A percentile compares a stretch with the other conserved stretches of the same genome.
phyloP scores from a whole-genome alignment of 1,140 invertebrate genomes.

The Spodoptera litura region DNA sequence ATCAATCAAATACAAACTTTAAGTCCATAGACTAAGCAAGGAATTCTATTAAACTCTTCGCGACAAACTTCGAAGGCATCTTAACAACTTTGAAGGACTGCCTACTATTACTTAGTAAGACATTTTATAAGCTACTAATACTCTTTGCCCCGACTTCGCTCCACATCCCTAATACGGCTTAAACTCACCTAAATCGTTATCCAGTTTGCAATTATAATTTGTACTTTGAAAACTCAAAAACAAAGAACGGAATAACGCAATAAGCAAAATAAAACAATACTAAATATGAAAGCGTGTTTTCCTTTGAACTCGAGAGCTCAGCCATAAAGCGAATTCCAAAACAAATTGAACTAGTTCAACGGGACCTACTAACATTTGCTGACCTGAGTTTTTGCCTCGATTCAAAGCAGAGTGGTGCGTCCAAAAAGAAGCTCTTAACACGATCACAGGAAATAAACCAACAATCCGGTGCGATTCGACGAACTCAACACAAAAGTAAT shows the following conservation, averaged over 20 bases:
- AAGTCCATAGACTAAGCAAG: conserved; percentile 61
- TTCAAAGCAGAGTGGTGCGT: conserved; percentile 43
- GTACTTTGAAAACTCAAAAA: conserved; percentile 2
- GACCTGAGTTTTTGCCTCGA: conserved; percentile 51
- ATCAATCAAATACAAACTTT: conserved; percentile 59
- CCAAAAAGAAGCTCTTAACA: conserved; percentile 49
- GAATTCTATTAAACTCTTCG: conserved; percentile 76
- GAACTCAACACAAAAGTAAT: conserved; percentile 56
- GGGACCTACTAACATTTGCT: conserved; percentile 35
- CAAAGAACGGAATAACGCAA: conserved; percentile 13
- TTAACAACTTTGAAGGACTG: conserved; percentile 74
- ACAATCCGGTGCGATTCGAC: conserved; percentile 52
- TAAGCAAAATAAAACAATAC: conserved; percentile 28
- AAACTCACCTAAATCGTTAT: conserved; percentile 16
- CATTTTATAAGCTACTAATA: conserved; percentile 63
- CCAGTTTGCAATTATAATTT: conserved; percentile 39
- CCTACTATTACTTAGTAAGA: conserved; percentile 61
- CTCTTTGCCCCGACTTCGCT: conserved; percentile 50
- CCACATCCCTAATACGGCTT: conserved; percentile 38
- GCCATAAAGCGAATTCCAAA: conserved; percentile 39
- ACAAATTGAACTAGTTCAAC: conserved; percentile 48
- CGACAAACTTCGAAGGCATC: conserved; percentile 67
- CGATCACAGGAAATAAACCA: conserved; percentile 55
- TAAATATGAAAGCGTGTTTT: conserved; percentile 18
- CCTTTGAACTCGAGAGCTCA: conserved; percentile 31